Conservation (phyloP, 2,113 vertebrate species). For the Planiliza haematocheilus region DNA sequence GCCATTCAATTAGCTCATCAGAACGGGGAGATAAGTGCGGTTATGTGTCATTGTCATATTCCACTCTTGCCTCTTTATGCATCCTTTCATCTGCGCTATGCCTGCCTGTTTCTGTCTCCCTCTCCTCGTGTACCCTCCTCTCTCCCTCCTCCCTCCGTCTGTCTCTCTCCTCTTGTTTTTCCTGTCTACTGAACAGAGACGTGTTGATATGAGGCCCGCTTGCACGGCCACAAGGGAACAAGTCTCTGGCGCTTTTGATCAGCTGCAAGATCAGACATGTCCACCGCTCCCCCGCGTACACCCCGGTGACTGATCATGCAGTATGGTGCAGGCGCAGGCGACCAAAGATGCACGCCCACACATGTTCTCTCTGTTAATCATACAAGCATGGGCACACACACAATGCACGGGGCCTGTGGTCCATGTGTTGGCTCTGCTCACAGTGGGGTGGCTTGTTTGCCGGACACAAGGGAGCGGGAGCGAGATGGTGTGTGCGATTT, state of each 20-base stretch:
- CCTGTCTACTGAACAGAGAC: constrained; percentile 82
- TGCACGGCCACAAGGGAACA: constrained; percentile 72
- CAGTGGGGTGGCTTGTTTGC: constrained; percentile 78
- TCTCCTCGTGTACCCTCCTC: constrained; percentile 23
- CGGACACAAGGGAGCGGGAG: constrained; percentile 75
- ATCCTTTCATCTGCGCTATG: constrained; percentile 72
- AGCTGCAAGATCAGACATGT: constrained; percentile 83
- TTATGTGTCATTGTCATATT: constrained; percentile 70
- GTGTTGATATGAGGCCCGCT: constrained; percentile 79
- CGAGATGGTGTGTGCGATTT: constrained; percentile 75
- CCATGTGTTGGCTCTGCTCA: constrained; percentile 63
- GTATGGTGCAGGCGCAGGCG: constrained; percentile 73
- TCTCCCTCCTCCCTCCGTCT: constrained; percentile 27
- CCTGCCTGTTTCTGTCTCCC: constrained; percentile 63
- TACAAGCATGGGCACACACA: constrained; percentile 41
- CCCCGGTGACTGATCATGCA: constrained; percentile 80
- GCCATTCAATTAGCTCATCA: constrained; percentile 66
- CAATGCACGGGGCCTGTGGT: constrained; percentile 47
- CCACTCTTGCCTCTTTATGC: constrained; percentile 61
- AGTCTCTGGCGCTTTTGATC: constrained; percentile 81
- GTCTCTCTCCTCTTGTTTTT: constrained; percentile 72
- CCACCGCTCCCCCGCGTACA: constrained; percentile 67
- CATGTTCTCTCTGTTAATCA: constrained; percentile 66
- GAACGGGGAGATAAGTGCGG: constrained; percentile 52
- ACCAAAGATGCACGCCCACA: constrained; percentile 73